These are phyloP conservation scores for Percopsis transmontana DNA, from an alignment of 2,113 vertebrate species.

Conservation along the genomic window DNA sequence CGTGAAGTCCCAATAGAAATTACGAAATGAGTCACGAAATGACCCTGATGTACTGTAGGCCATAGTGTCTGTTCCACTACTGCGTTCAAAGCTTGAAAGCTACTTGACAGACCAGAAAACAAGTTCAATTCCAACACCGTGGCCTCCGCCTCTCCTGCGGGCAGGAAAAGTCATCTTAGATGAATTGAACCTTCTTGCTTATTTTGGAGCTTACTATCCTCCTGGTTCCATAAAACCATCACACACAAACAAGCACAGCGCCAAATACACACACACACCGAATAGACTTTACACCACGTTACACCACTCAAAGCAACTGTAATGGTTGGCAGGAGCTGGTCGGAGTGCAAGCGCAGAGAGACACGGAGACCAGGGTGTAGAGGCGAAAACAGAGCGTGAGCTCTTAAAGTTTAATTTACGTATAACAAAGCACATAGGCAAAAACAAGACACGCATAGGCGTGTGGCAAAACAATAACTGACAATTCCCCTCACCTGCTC, in stretches of 20 bases:
- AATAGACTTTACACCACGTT: too few species aligned
- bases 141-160: neutral
- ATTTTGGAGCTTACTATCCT: neutral
- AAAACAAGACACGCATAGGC: too few species aligned
- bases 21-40: too few species aligned
- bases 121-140: neutral
- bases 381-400: too few species aligned
- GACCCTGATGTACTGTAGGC: neutral
- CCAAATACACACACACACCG: neutral
- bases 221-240: neutral
- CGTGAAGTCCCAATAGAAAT: neutral
- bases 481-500: too few species aligned
- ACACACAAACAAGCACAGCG: neutral
- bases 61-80: neutral
- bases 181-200: neutral
- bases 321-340: too few species aligned
- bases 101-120: constrained; percentile 2
- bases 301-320: too few species aligned
- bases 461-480: too few species aligned
- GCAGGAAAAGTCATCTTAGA: neutral
- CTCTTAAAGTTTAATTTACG: too few species aligned
- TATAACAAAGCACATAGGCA: too few species aligned
- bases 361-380: too few species aligned
- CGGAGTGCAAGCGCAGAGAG: too few species aligned
- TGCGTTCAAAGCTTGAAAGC: neutral